These are phyloP conservation scores for Halcyon senegalensis DNA, from an alignment of 2,113 vertebrate genomes.

Conservation along the genomic window DNA sequence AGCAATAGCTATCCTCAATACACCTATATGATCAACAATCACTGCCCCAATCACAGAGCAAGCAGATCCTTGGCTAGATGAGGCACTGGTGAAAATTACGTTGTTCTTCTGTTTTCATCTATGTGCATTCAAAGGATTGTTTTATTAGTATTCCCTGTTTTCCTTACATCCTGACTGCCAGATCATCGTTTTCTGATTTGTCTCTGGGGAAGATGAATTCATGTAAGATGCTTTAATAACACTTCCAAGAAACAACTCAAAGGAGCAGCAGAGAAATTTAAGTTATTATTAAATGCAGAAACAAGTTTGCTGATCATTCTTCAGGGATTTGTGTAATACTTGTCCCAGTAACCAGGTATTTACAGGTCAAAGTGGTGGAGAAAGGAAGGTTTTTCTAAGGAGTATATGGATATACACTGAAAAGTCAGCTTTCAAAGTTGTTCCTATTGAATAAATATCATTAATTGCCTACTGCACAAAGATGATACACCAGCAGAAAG, in stretches of 20 bases:
- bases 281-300: neutral
- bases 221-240: neutral
- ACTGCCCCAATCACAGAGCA: neutral
- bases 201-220: neutral
- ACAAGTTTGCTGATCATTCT: neutral
- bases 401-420: neutral
- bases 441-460: neutral
- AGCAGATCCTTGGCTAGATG: neutral
- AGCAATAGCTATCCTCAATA: neutral
- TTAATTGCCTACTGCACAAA: neutral
- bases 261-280: neutral
- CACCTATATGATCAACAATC: fast-evolving
- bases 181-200: neutral
- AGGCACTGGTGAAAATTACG: neutral
- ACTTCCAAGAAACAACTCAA: neutral
- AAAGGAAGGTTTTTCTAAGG: neutral
- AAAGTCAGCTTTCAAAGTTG: neutral
- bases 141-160: neutral
- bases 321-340: neutral
- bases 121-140: neutral
- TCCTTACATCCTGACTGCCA: neutral
- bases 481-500: neutral
- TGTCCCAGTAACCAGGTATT: neutral
- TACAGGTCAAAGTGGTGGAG: neutral
- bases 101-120: neutral